Evolutionary conservation across 2,113 vertebrate genomes (phyloP), one percentile per base, ranked within the genome.

Genomic region (Gallinago media): DNA sequence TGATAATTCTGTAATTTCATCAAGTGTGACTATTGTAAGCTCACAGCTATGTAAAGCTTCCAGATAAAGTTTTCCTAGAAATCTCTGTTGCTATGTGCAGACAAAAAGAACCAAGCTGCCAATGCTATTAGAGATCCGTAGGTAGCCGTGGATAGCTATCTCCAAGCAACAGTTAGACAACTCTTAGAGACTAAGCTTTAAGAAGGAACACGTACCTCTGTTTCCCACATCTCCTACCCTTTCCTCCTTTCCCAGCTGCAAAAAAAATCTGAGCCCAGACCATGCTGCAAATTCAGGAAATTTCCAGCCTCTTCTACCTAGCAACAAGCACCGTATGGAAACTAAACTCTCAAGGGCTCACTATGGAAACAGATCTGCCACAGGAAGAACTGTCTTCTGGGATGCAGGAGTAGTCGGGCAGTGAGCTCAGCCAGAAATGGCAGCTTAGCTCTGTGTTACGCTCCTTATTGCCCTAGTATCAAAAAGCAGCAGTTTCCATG

Each of bases 331-430:
- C 9, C 19, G 8, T 6, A 38, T 2, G 21, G 84, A 92, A 92
- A 55, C 44, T 52, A 14, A 81, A 84, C 3, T 92, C 66, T 46
- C 61, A 61, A 52, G 70, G 20, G 77, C 56, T 95, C 86, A 40
- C 94, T 95, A 86, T 74, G 73, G 89, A 81, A 96, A 95, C 83
- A 55, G 85, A 88, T 67, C 76, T 87, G 86, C 31, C 65, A 75
- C 65, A 71, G 3, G 14, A 29, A 9, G 15, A 54, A 34, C 52
- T 82, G 50, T 47, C 34, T 70, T 76, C 85, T 79, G 88, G 78
- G 76, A 87, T 67, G 61, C 80, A 81, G 47, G 12, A 86, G 75
- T 10, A 62, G 61, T 8, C 87, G 80, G 89, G 80, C 84, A 77
- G 86, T 1, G 5, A 86, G 79, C 85, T 92, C 81, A 72, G 58